These are phyloP conservation scores for Palloptera scutellata DNA, from an alignment of 2,888 invertebrate species.

Conservation along the genomic window DNA sequence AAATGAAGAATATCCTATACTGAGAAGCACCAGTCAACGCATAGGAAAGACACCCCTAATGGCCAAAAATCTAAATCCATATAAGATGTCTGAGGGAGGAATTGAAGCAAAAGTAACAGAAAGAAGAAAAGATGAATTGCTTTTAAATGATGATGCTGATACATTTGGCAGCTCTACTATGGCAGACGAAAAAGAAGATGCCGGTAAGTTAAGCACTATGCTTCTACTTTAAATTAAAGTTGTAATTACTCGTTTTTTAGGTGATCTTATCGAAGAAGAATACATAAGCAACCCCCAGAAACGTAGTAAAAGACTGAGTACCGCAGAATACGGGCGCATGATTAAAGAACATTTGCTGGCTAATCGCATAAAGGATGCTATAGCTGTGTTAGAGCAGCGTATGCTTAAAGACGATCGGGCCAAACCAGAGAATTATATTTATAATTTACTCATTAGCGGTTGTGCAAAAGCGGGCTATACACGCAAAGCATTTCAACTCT, in stretches of 20 bases:
- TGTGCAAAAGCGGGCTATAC: slow-evolving; percentile 86
- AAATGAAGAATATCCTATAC: no score
- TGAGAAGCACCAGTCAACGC: not conserved
- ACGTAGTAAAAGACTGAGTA: slow-evolving; percentile 67
- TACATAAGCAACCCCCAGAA: slow-evolving; percentile 66
- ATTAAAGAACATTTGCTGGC: slow-evolving; percentile 74
- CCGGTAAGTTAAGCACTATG: slow-evolving; percentile 27
- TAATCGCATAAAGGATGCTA: slow-evolving; percentile 77
- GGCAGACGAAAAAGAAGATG: slow-evolving; percentile 34
- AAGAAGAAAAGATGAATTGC: slow-evolving; percentile 19
- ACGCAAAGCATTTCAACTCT: slow-evolving; percentile 85
- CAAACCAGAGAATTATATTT: slow-evolving; percentile 81
- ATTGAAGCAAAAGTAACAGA: not conserved
- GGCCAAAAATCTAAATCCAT: not conserved
- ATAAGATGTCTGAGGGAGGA: not conserved
- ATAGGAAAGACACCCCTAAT: no score
- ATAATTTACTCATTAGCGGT: slow-evolving; percentile 81
- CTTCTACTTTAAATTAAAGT: not conserved
- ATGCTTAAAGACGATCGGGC: slow-evolving; percentile 81
- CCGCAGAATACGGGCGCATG: slow-evolving; percentile 74
- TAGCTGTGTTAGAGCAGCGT: slow-evolving; percentile 78
- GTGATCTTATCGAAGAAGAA: slow-evolving; percentile 70
- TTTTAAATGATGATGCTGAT: slow-evolving; percentile 45
- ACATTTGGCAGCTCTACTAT: slow-evolving; percentile 49
- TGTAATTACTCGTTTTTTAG: slow-evolving; percentile 45